These are phyloP conservation scores for Drosophila kuntzei DNA, from an alignment of 2,888 invertebrate species.

Conservation along the genomic window DNA sequence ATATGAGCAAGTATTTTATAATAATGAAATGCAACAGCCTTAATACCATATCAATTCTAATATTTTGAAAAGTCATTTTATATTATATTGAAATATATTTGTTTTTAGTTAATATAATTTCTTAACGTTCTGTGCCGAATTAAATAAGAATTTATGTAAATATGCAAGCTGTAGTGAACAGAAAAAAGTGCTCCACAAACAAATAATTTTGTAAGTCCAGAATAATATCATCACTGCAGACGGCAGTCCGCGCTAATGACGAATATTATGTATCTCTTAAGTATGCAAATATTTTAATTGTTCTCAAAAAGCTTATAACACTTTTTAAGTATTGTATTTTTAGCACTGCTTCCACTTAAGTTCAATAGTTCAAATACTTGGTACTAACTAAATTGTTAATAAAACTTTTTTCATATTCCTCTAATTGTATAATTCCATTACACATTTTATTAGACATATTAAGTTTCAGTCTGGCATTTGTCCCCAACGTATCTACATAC, in stretches of 20 bases:
- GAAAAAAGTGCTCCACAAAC: background rate
- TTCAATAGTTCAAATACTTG: background rate
- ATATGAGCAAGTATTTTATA: slow-evolving; percentile 32
- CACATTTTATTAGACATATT: background rate
- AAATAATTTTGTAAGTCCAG: background rate
- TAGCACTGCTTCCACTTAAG: background rate
- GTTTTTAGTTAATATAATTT: too few relatives aligned
- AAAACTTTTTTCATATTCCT: background rate
- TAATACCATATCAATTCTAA: background rate
- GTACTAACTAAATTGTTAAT: background rate
- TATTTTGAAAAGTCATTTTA: background rate
- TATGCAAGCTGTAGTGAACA: too few relatives aligned
- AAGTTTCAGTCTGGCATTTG: background rate
- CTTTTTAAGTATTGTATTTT: background rate
- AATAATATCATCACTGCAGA: background rate
- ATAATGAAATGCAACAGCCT: background rate
- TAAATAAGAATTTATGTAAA: too few relatives aligned
- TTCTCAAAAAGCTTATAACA: background rate
- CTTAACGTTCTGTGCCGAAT: too few relatives aligned
- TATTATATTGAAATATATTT: background rate
- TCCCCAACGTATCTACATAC: too few relatives aligned
- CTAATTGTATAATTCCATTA: background rate
- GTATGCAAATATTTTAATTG: background rate
- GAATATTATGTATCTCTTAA: background rate
- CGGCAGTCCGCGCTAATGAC: too few relatives aligned